These are phyloP conservation scores for Thymallus thymallus DNA, from an alignment of 2,113 vertebrate species.

Conservation along the genomic window DNA sequence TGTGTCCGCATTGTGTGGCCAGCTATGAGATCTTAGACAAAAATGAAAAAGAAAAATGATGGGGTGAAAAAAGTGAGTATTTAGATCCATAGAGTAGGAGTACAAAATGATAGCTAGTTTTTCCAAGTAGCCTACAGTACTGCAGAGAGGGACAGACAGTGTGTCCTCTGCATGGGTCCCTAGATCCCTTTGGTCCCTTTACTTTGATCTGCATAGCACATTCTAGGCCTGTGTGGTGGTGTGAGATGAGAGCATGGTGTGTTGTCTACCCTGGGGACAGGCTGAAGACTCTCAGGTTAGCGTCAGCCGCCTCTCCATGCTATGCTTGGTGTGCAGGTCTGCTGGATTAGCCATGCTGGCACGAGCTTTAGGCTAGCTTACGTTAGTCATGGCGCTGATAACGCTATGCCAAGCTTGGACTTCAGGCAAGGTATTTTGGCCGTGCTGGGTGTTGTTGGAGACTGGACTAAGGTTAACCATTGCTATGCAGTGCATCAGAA, in stretches of 20 bases:
- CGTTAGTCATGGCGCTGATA: neutral
- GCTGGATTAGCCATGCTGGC: constrained; percentile 34
- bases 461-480: constrained; percentile 9
- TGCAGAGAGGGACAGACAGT: neutral
- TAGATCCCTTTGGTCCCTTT: constrained; percentile 12
- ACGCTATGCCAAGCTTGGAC: neutral
- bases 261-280: constrained; percentile 21
- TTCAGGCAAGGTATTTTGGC: constrained; percentile 10
- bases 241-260: constrained; percentile 19
- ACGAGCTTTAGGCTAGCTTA: neutral
- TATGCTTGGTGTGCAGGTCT: constrained; percentile 36
- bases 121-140: neutral
- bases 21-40: neutral
- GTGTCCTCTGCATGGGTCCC: constrained; percentile 38
- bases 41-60: neutral
- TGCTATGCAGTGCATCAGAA: constrained; percentile 14
- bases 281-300: constrained; percentile 30
- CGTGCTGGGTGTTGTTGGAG: constrained; percentile 22
- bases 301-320: constrained; percentile 36
- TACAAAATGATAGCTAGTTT: neutral
- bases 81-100: neutral
- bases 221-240: constrained; percentile 4
- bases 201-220: constrained; percentile 17
- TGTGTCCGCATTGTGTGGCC: neutral
- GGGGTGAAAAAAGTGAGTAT: neutral